Conservation (phyloP, 2,113 vertebrate genomes). For the Vicugna pacos region DNA sequence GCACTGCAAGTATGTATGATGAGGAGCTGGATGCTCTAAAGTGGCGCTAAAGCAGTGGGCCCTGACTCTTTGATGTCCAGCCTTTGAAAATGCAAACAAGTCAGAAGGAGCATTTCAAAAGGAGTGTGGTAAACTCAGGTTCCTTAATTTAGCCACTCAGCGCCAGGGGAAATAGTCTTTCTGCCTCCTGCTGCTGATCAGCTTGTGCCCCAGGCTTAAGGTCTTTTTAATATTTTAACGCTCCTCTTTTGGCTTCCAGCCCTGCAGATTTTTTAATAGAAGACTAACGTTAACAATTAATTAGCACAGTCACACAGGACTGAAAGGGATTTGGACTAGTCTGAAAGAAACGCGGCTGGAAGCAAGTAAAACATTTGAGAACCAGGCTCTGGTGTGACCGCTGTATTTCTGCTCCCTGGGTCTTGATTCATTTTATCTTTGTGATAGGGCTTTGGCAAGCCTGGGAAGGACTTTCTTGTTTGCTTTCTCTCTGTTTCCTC, state of each 20-base stretch:
- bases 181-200: neutral
- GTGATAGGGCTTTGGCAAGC: neutral
- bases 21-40: neutral
- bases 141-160: fast-evolving
- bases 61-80: neutral
- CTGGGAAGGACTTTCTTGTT: neutral
- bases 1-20: neutral
- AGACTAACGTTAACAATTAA: slow-evolving; percentile 72
- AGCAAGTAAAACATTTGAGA: slow-evolving; percentile 45
- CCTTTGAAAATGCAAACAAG: slow-evolving; percentile 36
- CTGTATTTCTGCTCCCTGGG: neutral
- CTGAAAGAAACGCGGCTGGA: slow-evolving; percentile 58
- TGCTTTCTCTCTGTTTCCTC: neutral
- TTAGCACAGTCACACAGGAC: slow-evolving; percentile 55
- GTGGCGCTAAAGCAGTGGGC: neutral
- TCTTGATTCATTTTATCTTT: neutral
- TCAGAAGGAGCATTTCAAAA: neutral
- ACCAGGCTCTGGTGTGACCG: neutral
- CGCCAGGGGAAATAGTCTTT: neutral
- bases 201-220: neutral
- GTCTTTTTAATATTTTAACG: slow-evolving; percentile 72
- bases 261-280: slow-evolving; percentile 70
- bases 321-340: slow-evolving; percentile 51
- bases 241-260: slow-evolving; percentile 54
- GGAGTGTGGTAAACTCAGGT: fast-evolving